Percentiles rank a stretch among this genome's conserved stretches.
Conservation (phyloP, 2,113 vertebrate genomes). For the Onychorhynchus coronatus region DNA sequence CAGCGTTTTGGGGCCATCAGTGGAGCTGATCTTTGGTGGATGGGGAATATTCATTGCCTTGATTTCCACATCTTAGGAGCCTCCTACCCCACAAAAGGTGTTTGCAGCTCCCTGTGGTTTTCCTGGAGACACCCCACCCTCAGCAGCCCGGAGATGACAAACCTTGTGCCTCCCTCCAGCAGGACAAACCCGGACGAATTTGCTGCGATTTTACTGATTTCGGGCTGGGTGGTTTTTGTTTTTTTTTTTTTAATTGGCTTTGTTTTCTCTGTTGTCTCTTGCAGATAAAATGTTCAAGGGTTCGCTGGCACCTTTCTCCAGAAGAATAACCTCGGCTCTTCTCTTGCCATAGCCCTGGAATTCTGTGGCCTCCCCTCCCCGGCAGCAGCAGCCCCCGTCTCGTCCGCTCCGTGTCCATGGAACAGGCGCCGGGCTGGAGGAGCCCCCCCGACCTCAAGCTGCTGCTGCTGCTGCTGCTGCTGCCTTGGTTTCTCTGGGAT, state of each 20-base stretch:
- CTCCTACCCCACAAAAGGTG: not conserved
- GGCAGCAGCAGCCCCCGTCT: not conserved
- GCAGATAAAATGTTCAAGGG: conserved; percentile 58
- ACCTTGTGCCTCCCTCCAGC: not conserved
- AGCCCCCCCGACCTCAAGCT: conserved; percentile 28
- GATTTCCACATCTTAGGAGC: not conserved
- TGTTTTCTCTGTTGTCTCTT: conserved; percentile 53
- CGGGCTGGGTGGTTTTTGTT: no score
- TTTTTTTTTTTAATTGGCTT: not conserved
- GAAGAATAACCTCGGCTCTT: conserved; percentile 54
- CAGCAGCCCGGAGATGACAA: not conserved
- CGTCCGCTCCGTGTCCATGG: conserved; percentile 50
- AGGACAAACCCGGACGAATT: not conserved
- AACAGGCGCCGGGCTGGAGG: conserved; percentile 21
- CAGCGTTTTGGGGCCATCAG: not conserved
- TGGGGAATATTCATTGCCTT: not conserved
- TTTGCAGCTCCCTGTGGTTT: not conserved
- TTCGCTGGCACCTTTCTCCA: conserved; percentile 38
- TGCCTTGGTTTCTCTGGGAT: not conserved
- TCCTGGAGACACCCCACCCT: not conserved
- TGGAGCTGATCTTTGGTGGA: not conserved
- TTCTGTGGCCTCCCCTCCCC: conserved; percentile 12
- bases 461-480: conserved; percentile 29
- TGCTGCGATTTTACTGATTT: not conserved
- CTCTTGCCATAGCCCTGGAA: conserved; percentile 47